A percentile compares a stretch with the other conserved stretches of the same genome.
Conservation (phyloP, 2,797 vertebrate genomes). For the Cynopterus sphinx region DNA sequence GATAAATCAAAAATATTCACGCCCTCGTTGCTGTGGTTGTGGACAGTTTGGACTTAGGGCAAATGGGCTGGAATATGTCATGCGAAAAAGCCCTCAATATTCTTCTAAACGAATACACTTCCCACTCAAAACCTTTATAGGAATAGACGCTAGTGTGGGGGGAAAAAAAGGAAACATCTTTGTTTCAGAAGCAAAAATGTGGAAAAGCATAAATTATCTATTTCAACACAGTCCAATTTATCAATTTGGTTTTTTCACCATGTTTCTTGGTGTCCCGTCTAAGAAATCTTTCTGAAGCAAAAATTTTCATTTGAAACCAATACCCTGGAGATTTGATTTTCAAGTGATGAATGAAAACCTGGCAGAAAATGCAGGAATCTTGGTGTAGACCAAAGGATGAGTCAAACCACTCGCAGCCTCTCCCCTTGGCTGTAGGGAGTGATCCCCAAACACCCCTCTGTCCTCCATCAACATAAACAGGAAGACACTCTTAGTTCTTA, state of each 20-base stretch:
- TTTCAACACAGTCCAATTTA: not conserved
- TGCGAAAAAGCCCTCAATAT: constrained; percentile 22
- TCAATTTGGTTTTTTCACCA: not conserved
- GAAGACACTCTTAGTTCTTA: constrained; percentile 48
- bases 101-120: constrained; percentile 55
- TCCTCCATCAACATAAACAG: constrained; percentile 22
- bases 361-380: not conserved
- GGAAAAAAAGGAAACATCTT: not conserved
- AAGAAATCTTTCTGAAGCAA: not conserved
- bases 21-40: constrained; percentile 27
- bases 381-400: not conserved
- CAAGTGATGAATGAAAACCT: not conserved
- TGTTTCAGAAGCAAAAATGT: not conserved
- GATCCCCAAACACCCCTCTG: not conserved
- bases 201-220: not conserved
- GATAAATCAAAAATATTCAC: constrained; percentile 51
- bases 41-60: constrained; percentile 58
- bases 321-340: not conserved
- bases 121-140: constrained; percentile 50
- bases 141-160: not conserved
- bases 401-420: not conserved
- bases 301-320: not conserved
- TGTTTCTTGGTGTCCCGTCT: not conserved
- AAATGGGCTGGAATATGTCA: constrained; percentile 17
- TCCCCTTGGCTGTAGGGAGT: no score